Percentiles rank a stretch among this genome's conserved stretches.
These are phyloP conservation scores for Eugnorisma glareosa DNA, from an alignment of 2,888 invertebrate species.

Conservation along the genomic window DNA sequence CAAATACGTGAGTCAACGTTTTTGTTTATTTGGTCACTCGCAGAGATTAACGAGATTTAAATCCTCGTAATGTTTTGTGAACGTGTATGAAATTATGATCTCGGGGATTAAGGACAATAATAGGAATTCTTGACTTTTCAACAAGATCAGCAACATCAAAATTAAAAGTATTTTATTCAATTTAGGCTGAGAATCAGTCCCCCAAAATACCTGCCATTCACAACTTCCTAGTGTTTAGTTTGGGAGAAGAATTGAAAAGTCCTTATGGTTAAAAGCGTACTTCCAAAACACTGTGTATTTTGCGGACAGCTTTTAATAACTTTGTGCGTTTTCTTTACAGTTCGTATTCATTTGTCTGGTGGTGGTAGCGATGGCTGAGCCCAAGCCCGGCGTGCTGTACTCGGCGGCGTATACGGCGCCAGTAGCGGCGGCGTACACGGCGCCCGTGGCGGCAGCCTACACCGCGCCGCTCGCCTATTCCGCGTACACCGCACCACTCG, in stretches of 20 bases:
- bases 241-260: background rate
- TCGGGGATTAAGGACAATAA: background rate
- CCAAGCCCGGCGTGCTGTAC: conserved; percentile 81
- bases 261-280: background rate
- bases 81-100: conserved; percentile 1
- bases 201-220: background rate
- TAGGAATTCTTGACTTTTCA: background rate
- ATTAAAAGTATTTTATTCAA: background rate
- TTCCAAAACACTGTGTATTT: background rate
- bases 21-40: conserved; percentile 14
- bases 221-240: background rate
- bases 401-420: conserved; percentile 74
- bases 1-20: conserved; percentile 72
- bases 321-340: conserved; percentile 74
- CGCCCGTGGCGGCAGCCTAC: conserved; percentile 71
- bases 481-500: conserved; percentile 78
- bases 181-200: background rate
- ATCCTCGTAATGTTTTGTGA: conserved; percentile 5
- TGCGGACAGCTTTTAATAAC: background rate
- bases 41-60: conserved; percentile 20
- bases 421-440: conserved; percentile 76
- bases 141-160: background rate
- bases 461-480: conserved; percentile 74
- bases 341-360: conserved; percentile 86
- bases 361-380: conserved; percentile 80